Percentiles rank a stretch among this genome's conserved stretches.
These are phyloP conservation scores for Chelidonichthys spinosus DNA, from an alignment of 2,797 vertebrate genomes.

Conservation along the genomic window DNA sequence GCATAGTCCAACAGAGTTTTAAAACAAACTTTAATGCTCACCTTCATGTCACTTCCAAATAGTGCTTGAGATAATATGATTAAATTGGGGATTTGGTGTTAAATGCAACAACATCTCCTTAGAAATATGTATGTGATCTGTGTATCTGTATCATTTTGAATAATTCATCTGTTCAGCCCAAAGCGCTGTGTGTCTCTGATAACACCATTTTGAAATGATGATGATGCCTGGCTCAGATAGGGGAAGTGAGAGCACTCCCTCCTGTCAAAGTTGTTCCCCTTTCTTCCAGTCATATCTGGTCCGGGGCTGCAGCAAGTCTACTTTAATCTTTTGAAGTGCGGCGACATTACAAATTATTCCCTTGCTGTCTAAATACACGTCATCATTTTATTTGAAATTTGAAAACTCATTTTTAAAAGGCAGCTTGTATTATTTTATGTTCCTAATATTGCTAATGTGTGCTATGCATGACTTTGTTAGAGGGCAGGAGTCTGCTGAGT, in stretches of 20 bases:
- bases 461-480: not conserved
- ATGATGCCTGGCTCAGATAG: slow-evolving; percentile 11
- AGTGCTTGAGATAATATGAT: not conserved
- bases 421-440: not conserved
- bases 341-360: not conserved
- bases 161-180: slow-evolving; percentile 20
- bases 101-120: not conserved
- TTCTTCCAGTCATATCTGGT: slow-evolving; percentile 12
- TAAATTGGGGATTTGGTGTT: not conserved
- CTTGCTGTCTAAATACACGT: not conserved
- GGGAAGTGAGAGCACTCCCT: slow-evolving; percentile 29
- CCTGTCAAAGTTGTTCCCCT: slow-evolving; percentile 8
- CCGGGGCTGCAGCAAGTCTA: not conserved
- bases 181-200: slow-evolving; percentile 2
- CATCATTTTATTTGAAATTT: not conserved
- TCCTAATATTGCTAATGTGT: not conserved
- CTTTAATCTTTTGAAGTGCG: slow-evolving; percentile 4
- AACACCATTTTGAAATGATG: slow-evolving; percentile 25
- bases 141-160: slow-evolving; percentile 24
- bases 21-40: not conserved
- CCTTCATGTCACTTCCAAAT: slow-evolving; percentile 4
- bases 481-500: slow-evolving; percentile 12
- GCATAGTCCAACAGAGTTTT: not conserved
- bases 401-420: not conserved
- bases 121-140: slow-evolving; percentile 1